These are phyloP conservation scores for Poicephalus gulielmi DNA, from an alignment of 2,113 vertebrate genomes.

Conservation along the genomic window DNA sequence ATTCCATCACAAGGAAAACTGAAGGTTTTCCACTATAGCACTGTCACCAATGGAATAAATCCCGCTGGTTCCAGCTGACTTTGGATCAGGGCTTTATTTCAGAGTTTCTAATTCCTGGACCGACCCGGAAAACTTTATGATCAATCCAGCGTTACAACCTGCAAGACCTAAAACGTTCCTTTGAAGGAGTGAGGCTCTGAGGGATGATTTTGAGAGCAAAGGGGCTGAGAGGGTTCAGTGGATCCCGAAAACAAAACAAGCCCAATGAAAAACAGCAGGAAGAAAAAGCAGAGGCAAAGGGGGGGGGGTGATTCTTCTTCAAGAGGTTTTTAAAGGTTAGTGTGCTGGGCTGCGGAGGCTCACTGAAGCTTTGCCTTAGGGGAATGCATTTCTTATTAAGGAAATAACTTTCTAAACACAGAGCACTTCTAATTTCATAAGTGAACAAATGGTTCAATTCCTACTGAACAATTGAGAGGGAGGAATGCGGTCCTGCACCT, in stretches of 20 bases:
- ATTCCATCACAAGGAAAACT: background rate
- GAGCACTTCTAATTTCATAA: constrained; percentile 12
- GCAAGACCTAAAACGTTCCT: background rate
- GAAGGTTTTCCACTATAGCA: background rate
- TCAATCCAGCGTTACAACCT: background rate
- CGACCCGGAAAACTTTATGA: background rate
- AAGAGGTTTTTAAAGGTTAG: background rate
- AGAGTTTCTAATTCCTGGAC: background rate
- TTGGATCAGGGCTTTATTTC: background rate
- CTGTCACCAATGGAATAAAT: background rate
- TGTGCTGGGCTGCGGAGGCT: background rate
- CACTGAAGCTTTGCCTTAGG: constrained; percentile 20
- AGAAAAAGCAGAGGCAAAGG: background rate
- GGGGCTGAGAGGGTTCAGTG: background rate
- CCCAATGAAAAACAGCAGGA: background rate
- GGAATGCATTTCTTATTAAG: background rate
- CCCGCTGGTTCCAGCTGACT: background rate
- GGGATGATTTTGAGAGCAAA: background rate
- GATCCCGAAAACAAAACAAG: background rate
- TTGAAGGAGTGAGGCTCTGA: background rate
- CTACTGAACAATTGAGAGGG: constrained; percentile 6
- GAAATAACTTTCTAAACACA: constrained; percentile 54
- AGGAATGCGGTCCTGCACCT: background rate
- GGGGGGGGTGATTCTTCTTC: background rate
- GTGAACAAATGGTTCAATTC: constrained; percentile 47